These are phyloP conservation scores for Sylvietta virens DNA, from an alignment of 2,113 vertebrate species.

Conservation along the genomic window DNA sequence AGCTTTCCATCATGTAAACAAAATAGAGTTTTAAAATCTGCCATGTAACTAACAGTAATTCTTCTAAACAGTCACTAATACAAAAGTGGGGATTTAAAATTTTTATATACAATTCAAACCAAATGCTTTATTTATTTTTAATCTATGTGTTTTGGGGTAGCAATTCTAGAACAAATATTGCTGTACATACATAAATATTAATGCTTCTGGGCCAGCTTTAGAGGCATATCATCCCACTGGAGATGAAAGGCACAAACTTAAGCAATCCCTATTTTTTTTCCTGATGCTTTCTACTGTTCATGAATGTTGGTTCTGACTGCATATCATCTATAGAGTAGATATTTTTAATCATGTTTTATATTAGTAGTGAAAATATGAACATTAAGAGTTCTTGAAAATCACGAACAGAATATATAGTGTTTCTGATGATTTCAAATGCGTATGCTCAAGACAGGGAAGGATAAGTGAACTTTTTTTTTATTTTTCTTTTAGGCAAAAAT, in stretches of 20 bases:
- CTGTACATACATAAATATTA: background rate
- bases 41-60: background rate
- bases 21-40: background rate
- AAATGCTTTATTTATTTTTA: background rate
- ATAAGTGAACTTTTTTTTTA: background rate
- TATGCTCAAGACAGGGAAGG: background rate
- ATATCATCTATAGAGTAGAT: background rate
- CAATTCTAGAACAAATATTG: background rate
- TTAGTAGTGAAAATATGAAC: background rate
- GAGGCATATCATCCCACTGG: background rate
- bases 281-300: background rate
- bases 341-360: background rate
- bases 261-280: background rate
- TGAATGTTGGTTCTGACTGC: background rate
- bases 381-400: background rate
- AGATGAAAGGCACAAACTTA: background rate
- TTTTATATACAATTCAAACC: background rate
- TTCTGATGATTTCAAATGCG: background rate
- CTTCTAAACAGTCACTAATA: background rate
- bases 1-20: background rate
- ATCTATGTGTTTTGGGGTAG: background rate
- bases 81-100: background rate
- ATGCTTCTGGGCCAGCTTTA: background rate
- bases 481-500: conserved; percentile 1
- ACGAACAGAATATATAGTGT: background rate